These are phyloP conservation scores for Bubo bubo DNA, from an alignment of 2,113 vertebrate species.

Conservation along the genomic window DNA sequence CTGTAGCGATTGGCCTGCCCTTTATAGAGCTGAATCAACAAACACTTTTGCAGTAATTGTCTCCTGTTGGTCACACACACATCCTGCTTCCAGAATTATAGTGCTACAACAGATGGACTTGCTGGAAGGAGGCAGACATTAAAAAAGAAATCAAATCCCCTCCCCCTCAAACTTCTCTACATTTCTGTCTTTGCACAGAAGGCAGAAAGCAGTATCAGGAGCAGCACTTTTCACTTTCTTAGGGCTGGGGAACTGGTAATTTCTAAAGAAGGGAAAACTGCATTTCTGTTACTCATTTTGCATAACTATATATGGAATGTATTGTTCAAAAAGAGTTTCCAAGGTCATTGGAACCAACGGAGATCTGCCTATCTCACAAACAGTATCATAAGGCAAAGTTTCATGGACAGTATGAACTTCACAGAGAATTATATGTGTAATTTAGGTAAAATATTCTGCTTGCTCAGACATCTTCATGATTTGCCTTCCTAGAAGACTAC, in stretches of 20 bases:
- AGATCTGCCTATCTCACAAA: not conserved
- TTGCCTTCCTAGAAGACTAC: not conserved
- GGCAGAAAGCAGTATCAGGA: conserved; percentile 44
- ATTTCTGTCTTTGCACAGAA: conserved; percentile 53
- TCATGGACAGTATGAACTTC: conserved; percentile 18
- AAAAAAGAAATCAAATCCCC: conserved; percentile 63
- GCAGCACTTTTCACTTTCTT: conserved; percentile 49
- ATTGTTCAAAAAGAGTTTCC: conserved; percentile 22
- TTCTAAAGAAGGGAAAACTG: conserved; percentile 28
- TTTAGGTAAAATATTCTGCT: not conserved
- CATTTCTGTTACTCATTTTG: conserved; percentile 42
- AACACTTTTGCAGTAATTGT: conserved; percentile 64
- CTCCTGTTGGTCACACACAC: conserved; percentile 69
- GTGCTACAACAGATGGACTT: conserved; percentile 67
- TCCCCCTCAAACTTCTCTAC: conserved; percentile 15
- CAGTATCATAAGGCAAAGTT: conserved; percentile 6
- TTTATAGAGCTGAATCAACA: conserved; percentile 71
- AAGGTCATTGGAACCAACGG: not conserved
- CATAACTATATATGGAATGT: conserved; percentile 4
- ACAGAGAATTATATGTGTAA: not conserved
- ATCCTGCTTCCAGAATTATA: conserved; percentile 62
- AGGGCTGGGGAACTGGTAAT: conserved; percentile 31
- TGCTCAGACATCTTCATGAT: not conserved
- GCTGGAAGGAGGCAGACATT: conserved; percentile 69
- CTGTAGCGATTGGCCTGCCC: conserved; percentile 46